Conservation (phyloP, 1,140 invertebrate genomes). For the Temnothorax nylanderi region DNA sequence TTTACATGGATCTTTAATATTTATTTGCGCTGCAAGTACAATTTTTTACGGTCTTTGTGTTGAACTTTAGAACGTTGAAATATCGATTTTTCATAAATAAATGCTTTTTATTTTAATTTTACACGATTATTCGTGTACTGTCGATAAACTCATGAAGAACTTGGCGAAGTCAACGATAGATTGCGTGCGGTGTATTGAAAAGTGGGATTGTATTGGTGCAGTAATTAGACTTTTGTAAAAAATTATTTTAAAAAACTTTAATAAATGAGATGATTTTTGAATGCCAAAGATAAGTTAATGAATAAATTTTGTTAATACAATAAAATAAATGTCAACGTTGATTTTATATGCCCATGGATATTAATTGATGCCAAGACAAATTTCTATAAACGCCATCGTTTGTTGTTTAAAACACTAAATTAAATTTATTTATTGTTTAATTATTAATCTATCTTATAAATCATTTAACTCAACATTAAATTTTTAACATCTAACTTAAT, state of each 20-base stretch:
- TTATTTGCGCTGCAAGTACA: background rate
- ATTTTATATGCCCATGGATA: background rate
- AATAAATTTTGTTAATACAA: background rate
- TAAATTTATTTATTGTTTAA: too few relatives aligned
- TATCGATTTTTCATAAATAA: background rate
- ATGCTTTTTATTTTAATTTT: background rate
- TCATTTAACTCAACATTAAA: too few relatives aligned
- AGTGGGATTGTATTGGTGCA: too few relatives aligned
- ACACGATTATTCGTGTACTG: background rate
- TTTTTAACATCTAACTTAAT: too few relatives aligned
- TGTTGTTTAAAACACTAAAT: background rate
- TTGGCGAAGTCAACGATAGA: conserved; percentile 5
- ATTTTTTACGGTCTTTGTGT: background rate
- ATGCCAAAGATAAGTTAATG: background rate
- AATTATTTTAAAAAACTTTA: background rate
- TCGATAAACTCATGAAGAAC: background rate
- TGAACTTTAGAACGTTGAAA: background rate
- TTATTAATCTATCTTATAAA: too few relatives aligned
- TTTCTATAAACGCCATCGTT: background rate
- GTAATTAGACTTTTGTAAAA: background rate
- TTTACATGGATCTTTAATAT: background rate
- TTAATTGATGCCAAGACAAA: background rate
- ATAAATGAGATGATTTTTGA: background rate
- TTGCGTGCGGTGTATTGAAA: background rate
- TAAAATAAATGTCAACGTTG: background rate